Base-by-base conservation (phyloP, 2,113 vertebrate species). In the Nothocercus julius region DNA sequence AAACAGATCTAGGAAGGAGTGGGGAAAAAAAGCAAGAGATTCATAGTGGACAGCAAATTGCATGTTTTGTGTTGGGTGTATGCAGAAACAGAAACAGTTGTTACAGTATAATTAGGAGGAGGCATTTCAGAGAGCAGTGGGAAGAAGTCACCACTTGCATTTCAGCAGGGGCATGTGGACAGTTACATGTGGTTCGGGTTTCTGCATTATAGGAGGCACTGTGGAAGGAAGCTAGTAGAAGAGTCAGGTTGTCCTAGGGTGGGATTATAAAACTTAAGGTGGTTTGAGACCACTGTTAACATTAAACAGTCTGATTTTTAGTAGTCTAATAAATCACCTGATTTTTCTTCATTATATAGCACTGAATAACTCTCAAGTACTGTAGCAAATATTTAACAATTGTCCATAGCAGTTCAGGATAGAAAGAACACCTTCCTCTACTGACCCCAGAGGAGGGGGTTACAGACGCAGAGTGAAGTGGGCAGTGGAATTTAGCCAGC, bases 81-180 rank as follows among this genome's bases (percentile, higher is more conserved):
- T 18, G 11, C 34, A 49, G 54, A 47, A 81, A 24, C 15, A 59
- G 61, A 68, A 85, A 30, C 15, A 44, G 56, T 7, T 63, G 27
- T 34, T 76, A 56, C 9, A 8, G 8, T 76, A 22, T 59, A 18
- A 45, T 58, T 44, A 53, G 28, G 42, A 85, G 58, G 20, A 63
- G 68, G 11, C 9, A 49, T 11, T 44, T 9, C 32, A 64, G 47
- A 69, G 56, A n/a, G 32, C 30, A 59, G 47, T 8, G 7, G 54
- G 30, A 13, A 28, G 27, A 56, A 34, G 22, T 64, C 36, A 38
- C 17, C 25, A 10, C 13, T 8, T 64, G 63, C 15, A 18, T 53
- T 51, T 2, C 34, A 53, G 14, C 8, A 36, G 21, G 19, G 11
- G 13, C 7, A 34, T 0, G 4, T 0, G 1, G 40, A 18, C 15